These are phyloP conservation scores for Pontoporia blainvillei DNA, from an alignment of 2,113 vertebrate species.

Conservation along the genomic window DNA sequence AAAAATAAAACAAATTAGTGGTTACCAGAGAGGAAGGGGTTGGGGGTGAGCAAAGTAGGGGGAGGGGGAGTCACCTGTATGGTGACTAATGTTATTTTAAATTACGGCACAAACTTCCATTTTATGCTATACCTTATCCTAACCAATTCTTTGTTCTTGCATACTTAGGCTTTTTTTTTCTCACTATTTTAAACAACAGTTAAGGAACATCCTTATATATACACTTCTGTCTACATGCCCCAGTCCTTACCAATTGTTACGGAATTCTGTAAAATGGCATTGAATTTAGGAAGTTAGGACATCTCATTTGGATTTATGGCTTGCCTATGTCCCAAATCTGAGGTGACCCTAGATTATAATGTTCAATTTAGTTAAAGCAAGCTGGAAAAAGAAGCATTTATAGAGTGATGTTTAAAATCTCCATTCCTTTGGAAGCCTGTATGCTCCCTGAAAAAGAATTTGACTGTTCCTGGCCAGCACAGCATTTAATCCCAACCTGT, in stretches of 20 bases:
- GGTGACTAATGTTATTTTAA: neutral
- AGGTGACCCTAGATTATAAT: neutral
- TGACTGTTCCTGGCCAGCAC: conserved; percentile 30
- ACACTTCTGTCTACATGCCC: neutral
- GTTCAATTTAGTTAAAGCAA: conserved; percentile 27
- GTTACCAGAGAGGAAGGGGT: neutral
- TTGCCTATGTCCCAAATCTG: neutral
- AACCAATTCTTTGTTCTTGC: neutral
- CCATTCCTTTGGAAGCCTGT: neutral
- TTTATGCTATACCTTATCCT: neutral
- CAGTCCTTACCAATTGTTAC: neutral
- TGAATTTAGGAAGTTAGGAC: neutral
- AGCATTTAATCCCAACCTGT: conserved; percentile 61
- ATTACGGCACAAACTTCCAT: neutral
- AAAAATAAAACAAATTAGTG: neutral
- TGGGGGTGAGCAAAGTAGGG: neutral
- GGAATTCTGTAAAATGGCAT: neutral
- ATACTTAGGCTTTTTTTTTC: neutral
- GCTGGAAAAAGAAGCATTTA: conserved; percentile 15
- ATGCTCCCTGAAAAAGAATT: neutral
- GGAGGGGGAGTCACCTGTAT: neutral
- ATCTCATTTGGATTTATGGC: neutral
- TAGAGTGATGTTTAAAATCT: conserved; percentile 14
- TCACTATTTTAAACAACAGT: neutral
- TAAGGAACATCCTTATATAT: neutral